A percentile compares a stretch with the other conserved stretches of the same genome.
Conservation (phyloP, 1,140 invertebrate species). For the Cotesia typhae region DNA sequence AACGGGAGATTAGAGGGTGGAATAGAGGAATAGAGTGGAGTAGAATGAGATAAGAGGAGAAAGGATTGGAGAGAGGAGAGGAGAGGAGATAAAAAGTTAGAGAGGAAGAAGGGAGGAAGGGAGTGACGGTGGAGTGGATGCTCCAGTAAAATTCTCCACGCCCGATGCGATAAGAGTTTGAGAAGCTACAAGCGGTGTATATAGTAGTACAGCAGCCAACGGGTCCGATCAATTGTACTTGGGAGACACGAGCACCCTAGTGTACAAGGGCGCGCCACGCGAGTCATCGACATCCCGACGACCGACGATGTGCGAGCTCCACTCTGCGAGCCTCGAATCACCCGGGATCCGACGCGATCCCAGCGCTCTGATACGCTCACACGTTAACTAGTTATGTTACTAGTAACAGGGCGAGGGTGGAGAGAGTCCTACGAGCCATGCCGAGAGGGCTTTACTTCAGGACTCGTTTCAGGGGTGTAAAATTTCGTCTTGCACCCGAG, state of each 20-base stretch:
- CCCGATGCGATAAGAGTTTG: conserved; percentile 4
- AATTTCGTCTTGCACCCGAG: neutral
- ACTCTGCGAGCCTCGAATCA: conserved; percentile 57
- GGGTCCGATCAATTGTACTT: conserved; percentile 48
- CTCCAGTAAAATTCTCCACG: conserved; percentile 11
- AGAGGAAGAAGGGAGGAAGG: neutral
- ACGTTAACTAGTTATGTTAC: neutral
- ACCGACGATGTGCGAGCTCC: neutral
- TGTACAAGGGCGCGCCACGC: conserved; percentile 51
- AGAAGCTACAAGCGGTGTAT: too few species aligned
- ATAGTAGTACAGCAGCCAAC: conserved; percentile 21
- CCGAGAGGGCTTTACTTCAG: neutral
- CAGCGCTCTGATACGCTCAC: conserved; percentile 47
- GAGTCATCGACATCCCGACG: conserved; percentile 59
- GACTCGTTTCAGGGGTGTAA: neutral
- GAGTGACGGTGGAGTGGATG: neutral
- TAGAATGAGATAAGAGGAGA: too few species aligned
- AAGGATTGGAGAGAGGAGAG: too few species aligned
- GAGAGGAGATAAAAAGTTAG: too few species aligned
- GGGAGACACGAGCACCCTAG: conserved; percentile 50
- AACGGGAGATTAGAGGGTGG: too few species aligned
- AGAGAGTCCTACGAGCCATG: neutral
- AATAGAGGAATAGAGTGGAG: too few species aligned
- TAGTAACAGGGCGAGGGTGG: conserved; percentile 11
- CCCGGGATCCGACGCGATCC: conserved; percentile 59